A percentile compares a stretch with the other conserved stretches of the same genome.
Conservation (phyloP, 2,113 vertebrate species). For the Mionectes macconnelli region DNA sequence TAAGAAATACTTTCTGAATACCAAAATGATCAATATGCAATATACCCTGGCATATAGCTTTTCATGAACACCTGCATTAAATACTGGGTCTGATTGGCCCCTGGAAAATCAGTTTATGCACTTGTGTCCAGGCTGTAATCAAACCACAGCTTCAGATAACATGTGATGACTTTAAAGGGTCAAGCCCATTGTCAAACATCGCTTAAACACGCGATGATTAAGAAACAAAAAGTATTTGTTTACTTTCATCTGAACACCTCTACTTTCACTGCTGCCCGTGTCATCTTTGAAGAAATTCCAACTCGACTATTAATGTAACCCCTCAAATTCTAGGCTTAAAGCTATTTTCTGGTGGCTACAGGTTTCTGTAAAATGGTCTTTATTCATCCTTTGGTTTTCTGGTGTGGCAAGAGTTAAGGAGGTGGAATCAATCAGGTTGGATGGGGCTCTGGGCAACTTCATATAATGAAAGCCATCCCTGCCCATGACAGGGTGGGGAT, state of each 20-base stretch:
- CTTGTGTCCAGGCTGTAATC: neutral
- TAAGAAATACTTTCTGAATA: neutral
- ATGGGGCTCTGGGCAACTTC: neutral
- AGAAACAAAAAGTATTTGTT: neutral
- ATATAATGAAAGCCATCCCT: neutral
- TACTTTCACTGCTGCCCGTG: neutral
- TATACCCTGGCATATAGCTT: neutral
- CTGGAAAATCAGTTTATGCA: neutral
- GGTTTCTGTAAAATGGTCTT: neutral
- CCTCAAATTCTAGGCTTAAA: neutral
- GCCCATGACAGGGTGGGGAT: too few species aligned
- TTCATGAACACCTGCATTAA: neutral
- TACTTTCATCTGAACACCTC: neutral
- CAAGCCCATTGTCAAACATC: neutral
- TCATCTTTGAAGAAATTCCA: neutral
- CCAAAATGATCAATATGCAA: neutral
- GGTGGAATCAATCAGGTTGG: neutral
- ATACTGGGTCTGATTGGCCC: neutral
- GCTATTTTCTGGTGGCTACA: neutral
- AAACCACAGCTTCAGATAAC: slow-evolving; percentile 17
- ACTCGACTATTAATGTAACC: neutral
- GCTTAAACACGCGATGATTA: neutral
- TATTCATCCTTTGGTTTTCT: neutral
- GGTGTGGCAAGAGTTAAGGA: neutral
- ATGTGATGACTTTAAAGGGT: slow-evolving; percentile 17